Base-by-base conservation (phyloP, 2,797 vertebrate genomes). In the Macropus fuliginosus region DNA sequence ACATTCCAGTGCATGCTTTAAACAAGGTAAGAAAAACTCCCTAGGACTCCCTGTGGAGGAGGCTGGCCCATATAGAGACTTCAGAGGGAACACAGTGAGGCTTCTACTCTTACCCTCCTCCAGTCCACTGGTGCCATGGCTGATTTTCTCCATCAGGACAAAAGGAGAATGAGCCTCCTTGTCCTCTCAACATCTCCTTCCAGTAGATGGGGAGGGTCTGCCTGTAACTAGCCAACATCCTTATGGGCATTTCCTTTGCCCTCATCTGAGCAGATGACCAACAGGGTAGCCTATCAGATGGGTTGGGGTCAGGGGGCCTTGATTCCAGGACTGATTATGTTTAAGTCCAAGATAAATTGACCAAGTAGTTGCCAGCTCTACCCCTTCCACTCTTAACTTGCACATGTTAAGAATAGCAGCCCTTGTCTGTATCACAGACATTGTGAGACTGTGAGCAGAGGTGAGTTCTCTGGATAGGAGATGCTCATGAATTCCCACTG, bases 1-100 rank as follows among this genome's bases (percentile, higher is more conserved):
- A 97, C 98, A 99, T 99, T 97, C 99, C 99, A 54, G 99, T 99
- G 98, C 99, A 99, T 91, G 99, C 99, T 96, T 99, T 99, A 98
- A 99, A 99, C 99, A 99, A 99, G 99, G 99, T 99, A 97, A 97
- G 98, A 91, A 34, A 81, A 46, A 3, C 0, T 54, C 3, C 6
- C 56, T 18, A 24, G 40, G 24, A 10, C 31, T 31, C 55, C 13
- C 66, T 55, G 24, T 5, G 18, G 55, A 56, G 40, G n/a, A 55
- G 91, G 31, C 54, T 91, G 54, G 90, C 54, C 52, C 29, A 29
- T 8, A 50, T 13, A 52, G 29, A 9, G 29, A 16, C 52, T n/a
- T 55, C 28, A 5, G 50, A 54, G 90, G 12, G 28, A 54, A 16
- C 27, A 13, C 29, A 50, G 10, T 9, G n/a, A 21, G 50, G 24